Evolutionary conservation across 2,113 vertebrate genomes (phyloP), one percentile per base, ranked within the genome.

Genomic region (Clupea harengus): DNA sequence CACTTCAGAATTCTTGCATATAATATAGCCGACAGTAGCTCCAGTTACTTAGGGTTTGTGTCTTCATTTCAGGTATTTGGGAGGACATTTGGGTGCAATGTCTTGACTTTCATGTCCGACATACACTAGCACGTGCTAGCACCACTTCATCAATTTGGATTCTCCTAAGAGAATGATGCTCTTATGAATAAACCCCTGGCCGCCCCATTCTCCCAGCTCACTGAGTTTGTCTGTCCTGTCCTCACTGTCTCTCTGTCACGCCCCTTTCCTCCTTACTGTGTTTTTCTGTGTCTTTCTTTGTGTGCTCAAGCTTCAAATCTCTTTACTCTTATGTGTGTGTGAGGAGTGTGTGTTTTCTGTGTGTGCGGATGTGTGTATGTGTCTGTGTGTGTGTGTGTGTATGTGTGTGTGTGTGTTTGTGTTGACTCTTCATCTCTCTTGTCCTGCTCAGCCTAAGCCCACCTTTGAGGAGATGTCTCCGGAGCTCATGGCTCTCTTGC

Each of bases 401-500:
- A 18, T 57, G 10, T 28, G 28, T 81, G 20, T 81, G 6, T 54
- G 32, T 67, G 3, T 84, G 82, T 67, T 32, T 67, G 22, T 89
- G 82, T 93, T 96, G 94, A 96, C 93, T 95, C 86, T 95, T 25
- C 89, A 72, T 96, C 93, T 97, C 94, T 96, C 89, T 9, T 78
- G 91, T 92, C 64, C 64, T 72, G 20, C 94, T 92, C 93, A 97
- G 96, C 96, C 95, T 90, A 97, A 97, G 91, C 95, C 91, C 32
- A 89, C 87, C 49, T 91, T 90, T 60, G 91, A 92, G 9, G 91
- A 91, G 91, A 92, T 91, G 91, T 92, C 90, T 28, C 90, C 91
- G 18, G 90, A 92, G 88, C 90, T 92, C 86, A 92, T 90, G 4
- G 91, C 91, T 85, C 87, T 92, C 47, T 82, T 92, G 81, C 88